Percentiles rank a stretch among this genome's conserved stretches.
These are phyloP conservation scores for Mizuhopecten yessoensis DNA, from an alignment of 1,140 invertebrate species.

Conservation along the genomic window DNA sequence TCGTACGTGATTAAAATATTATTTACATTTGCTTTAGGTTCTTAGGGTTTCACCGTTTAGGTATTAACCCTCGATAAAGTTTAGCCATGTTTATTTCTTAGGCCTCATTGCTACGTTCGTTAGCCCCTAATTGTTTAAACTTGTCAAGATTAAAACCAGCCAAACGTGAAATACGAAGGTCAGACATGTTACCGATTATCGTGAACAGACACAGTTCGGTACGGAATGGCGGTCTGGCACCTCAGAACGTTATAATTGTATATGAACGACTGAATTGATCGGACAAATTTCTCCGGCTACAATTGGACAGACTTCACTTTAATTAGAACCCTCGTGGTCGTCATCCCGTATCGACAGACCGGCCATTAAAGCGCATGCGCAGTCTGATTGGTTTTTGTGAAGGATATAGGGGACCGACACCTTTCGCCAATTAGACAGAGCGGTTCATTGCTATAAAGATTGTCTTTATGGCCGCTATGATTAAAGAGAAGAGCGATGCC, in stretches of 20 bases:
- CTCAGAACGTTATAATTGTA: conserved; percentile 9
- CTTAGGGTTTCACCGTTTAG: background rate
- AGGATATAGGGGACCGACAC: conserved; percentile 30
- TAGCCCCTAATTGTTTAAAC: background rate
- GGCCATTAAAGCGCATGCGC: conserved; percentile 28
- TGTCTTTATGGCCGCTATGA: conserved; percentile 31
- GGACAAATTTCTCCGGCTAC: conserved; percentile 24
- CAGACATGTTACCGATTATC: background rate
- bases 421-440: conserved; percentile 37
- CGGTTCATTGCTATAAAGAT: conserved; percentile 27
- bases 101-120: background rate
- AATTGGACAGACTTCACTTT: conserved; percentile 33
- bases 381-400: conserved; percentile 33
- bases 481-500: background rate
- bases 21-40: too few species aligned
- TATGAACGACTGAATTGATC: conserved; percentile 29
- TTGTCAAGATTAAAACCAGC: background rate
- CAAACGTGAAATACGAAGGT: background rate
- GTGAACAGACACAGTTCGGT: background rate
- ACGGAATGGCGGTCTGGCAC: background rate
- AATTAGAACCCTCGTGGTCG: conserved; percentile 37
- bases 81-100: background rate
- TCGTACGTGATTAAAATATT: too few species aligned
- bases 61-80: background rate
- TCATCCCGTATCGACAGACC: conserved; percentile 14